Conservation (phyloP, 2,797 vertebrate genomes). For the Lacerta viridis region DNA sequence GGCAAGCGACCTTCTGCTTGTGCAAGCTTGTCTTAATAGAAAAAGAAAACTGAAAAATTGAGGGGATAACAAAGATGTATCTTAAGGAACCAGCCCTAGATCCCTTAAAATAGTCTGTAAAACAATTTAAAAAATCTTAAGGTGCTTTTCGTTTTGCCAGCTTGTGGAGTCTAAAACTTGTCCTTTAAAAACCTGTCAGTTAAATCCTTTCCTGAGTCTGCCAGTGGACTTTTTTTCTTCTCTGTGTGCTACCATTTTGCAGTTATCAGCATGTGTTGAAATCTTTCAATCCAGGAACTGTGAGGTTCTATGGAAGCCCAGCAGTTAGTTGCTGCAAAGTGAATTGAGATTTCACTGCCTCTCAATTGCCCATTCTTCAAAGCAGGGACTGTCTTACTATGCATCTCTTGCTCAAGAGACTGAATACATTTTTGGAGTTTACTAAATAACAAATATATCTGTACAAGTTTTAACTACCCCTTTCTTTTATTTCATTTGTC, state of each 20-base stretch:
- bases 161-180: background rate
- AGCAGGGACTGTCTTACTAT: background rate
- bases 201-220: background rate
- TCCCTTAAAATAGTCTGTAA: background rate
- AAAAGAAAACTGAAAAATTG: background rate
- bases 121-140: background rate
- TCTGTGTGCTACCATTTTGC: background rate
- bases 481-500: background rate
- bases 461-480: background rate
- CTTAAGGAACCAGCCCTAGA: background rate
- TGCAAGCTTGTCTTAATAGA: background rate
- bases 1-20: background rate
- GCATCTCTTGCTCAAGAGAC: background rate
- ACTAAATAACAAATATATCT: conserved; percentile 15
- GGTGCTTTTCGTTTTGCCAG: background rate
- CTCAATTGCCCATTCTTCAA: background rate
- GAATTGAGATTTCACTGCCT: background rate
- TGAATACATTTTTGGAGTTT: background rate
- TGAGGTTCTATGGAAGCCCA: conserved; percentile 12
- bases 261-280: background rate
- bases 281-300: background rate
- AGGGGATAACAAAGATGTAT: background rate
- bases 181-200: background rate
- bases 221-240: background rate
- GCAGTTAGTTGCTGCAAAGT: conserved; percentile 12